Base-by-base conservation (phyloP, 2,888 invertebrate genomes). In the Nycteola revayana region DNA sequence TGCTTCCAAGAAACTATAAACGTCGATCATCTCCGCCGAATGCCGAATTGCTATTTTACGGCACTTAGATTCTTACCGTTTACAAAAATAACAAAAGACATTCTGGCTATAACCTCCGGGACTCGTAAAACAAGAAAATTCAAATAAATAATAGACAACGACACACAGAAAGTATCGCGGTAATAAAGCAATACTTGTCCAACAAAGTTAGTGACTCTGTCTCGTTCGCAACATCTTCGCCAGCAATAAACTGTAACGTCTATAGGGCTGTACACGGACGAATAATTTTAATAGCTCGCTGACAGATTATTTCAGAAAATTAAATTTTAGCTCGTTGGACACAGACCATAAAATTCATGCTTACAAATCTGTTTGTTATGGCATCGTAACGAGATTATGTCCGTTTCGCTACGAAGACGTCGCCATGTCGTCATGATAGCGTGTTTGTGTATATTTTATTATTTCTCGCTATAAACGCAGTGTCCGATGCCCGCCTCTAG, bases 321-420 rank as follows among this genome's bases (percentile, higher is more conserved):
- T 88, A 86, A 88, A 87, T 87, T 87, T 87, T 73, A 84, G 86
- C 83, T 83, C 84, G 76, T 88, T 75, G 86, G 86, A 86, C 87
- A 85, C 87, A 83, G 83, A 71, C 71, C 86, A 86, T 88, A 88
- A 88, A 88, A 80, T 84, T 76, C 76, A 66, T 87, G 87, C 87
- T 88, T 87, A 87, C 87, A 87, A 88, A 88, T 87, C 87, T 88
- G 84, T 86, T 87, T 86, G 85, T 88, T 88, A 88, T 84, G 87
- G 81, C 86, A 86, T 87, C 87, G 86, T 88, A 82, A 87, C 83
- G 74, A 80, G 82, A 86, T 88, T 87, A 88, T 86, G 87, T 86
- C 87, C 86, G 72, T 80, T 78, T 66, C 76, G 75, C 70, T 63
- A 72, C 67, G 81, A 84, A 85, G 84, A 85, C 75, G 76, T 75